Evolutionary conservation across 2,888 invertebrate genomes (phyloP), one percentile per base, ranked within the genome.

Genomic region (Dromius quadrimaculatus): DNA sequence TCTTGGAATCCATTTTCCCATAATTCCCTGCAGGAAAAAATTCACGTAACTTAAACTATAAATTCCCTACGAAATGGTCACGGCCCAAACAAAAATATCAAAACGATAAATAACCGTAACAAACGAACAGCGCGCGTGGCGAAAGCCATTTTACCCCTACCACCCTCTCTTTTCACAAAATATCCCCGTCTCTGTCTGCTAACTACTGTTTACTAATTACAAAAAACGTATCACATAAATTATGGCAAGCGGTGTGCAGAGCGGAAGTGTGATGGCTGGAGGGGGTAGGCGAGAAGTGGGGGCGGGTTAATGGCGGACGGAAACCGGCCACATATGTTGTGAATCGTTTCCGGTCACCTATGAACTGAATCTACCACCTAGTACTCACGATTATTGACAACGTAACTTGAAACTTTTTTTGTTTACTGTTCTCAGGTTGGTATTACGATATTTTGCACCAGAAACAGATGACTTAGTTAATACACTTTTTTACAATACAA

Each of bases 301-400:
- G 76, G 75, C 74, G 71, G 73, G 72, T 68, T 73, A 72, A 74
- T 74, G 77, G 76, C 75, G 75, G 76, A 76, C 80, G 82, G 81
- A 81, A 80, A 79, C 70, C 78, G 77, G 78, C 76, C 79, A 78
- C 81, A 81, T 79, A 81, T 82, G 81, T 77, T 77, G 79, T 77
- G 77, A 76, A 76, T 76, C 76, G 77, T 76, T 80, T 81, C 81
- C 81, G 81, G 81, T 80, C 80, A 81, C 81, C 81, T 81, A 79
- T 80, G 78, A 78, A 78, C 78, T 36, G 23, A 43, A 38, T 11
- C 45, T 17, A 61, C 20, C 34, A 43, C 45, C 34, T 32, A 32
- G 8, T 50, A 20, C 54, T 1, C 11, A 41, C 13, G 28, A 9
- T n/a, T 54, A 54, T 23, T n/a, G 54, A 5, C 15, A 6, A 41